A percentile compares a stretch with the other conserved stretches of the same genome.
Evolutionary conservation across 2,888 invertebrate species (phyloP).

Genomic region (Cryptocheilus praepositus): DNA sequence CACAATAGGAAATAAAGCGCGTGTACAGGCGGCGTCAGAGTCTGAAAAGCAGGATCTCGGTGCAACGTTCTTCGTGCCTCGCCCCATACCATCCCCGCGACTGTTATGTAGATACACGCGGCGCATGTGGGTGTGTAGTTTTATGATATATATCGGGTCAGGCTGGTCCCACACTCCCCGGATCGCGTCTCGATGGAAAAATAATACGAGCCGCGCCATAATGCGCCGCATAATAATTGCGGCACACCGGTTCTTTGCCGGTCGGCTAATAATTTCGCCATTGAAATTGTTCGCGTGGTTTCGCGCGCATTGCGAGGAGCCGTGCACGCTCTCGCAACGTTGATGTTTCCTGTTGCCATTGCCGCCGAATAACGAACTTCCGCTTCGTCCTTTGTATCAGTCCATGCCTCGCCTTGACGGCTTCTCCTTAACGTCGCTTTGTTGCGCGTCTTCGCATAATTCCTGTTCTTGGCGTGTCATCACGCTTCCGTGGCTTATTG

Average conservation of each 20-base stretch:
- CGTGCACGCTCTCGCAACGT: background rate
- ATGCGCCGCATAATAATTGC: slow-evolving; percentile 45
- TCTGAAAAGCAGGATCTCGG: background rate
- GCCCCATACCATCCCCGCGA: background rate
- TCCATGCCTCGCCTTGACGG: background rate
- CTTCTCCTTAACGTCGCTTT: too few species aligned
- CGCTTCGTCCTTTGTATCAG: background rate
- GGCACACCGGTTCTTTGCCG: slow-evolving; percentile 38
- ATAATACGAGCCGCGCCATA: slow-evolving; percentile 47
- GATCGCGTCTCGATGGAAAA: slow-evolving; percentile 36
- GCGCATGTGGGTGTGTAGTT: background rate
- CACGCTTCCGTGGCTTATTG: too few species aligned
- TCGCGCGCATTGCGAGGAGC: background rate
- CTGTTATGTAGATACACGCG: background rate
- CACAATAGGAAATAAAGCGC: too few species aligned
- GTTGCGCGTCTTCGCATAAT: too few species aligned
- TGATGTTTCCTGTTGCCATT: background rate
- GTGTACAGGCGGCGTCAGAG: too few species aligned
- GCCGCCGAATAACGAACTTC: slow-evolving; percentile 3
- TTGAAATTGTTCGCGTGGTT: slow-evolving; percentile 31
- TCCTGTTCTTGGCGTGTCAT: too few species aligned
- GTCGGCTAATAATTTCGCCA: slow-evolving; percentile 14
- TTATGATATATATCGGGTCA: slow-evolving; percentile 40
- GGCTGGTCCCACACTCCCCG: slow-evolving; percentile 45
- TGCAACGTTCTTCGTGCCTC: slow-evolving; percentile 1